phyloP scores from a whole-genome alignment of 2,888 invertebrate species.

The Byasa hedistus region DNA sequence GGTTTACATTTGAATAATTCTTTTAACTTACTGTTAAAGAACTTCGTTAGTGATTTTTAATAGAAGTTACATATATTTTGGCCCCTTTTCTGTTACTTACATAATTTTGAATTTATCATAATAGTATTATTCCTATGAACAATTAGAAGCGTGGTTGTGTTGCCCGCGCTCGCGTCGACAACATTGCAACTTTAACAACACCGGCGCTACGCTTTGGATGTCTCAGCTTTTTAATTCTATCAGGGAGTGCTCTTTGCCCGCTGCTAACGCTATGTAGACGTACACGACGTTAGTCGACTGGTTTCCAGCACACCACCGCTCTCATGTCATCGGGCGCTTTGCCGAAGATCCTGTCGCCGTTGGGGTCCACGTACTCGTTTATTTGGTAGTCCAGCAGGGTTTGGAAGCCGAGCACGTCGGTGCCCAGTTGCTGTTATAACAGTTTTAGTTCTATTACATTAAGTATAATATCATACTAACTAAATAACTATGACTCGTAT shows the following conservation, averaged over 20 bases:
- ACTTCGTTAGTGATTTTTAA: too few relatives aligned
- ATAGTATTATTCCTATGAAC: neutral
- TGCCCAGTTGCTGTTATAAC: constrained; percentile 87
- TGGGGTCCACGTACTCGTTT: constrained; percentile 86
- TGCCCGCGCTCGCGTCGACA: neutral
- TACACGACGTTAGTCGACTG: constrained; percentile 48
- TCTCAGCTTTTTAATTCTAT: constrained; percentile 7
- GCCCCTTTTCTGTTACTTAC: too few relatives aligned
- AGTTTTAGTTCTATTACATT: too few relatives aligned
- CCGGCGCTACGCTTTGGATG: constrained; percentile 11
- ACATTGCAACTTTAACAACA: neutral
- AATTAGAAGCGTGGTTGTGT: neutral
- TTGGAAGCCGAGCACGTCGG: constrained; percentile 88
- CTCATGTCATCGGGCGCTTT: constrained; percentile 87
- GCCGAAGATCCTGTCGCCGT: constrained; percentile 86
- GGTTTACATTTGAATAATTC: too few relatives aligned
- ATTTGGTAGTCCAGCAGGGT: constrained; percentile 89
- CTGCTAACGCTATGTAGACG: constrained; percentile 2
- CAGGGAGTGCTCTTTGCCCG: constrained; percentile 16
- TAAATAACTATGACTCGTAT: too few relatives aligned
- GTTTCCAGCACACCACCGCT: constrained; percentile 90
- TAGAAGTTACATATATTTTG: too few relatives aligned
- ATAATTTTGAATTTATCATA: too few relatives aligned
- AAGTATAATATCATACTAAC: too few relatives aligned
- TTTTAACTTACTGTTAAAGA: too few relatives aligned